These are phyloP conservation scores for Sinocyclocheilus anophthalmus DNA, from an alignment of 2,113 vertebrate genomes.

Conservation along the genomic window DNA sequence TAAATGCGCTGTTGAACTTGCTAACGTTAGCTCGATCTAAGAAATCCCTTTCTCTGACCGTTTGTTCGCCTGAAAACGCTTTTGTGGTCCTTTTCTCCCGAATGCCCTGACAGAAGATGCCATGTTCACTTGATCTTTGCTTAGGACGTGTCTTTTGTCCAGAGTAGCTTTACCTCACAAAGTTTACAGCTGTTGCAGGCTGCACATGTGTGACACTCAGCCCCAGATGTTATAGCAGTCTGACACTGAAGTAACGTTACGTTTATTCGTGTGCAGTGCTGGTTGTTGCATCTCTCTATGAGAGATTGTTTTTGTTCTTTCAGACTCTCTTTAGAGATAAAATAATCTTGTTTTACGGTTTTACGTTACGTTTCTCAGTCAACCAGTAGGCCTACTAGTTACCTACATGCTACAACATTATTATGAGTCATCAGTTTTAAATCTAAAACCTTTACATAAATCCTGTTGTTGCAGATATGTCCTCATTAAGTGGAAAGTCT, in stretches of 20 bases:
- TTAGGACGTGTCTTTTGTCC: neutral
- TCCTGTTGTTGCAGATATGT: conserved; percentile 59
- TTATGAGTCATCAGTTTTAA: neutral
- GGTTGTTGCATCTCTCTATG: neutral
- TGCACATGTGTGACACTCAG: neutral
- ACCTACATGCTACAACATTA: neutral
- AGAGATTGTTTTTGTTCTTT: neutral
- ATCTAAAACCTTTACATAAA: neutral
- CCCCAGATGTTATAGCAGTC: conserved; percentile 27
- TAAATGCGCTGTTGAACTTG: neutral
- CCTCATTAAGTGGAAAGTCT: conserved; percentile 64
- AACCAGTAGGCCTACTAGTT: neutral
- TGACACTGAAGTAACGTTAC: neutral
- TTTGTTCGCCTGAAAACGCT: neutral
- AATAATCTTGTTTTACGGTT: neutral
- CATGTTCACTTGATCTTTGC: neutral
- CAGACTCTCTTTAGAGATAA: neutral
- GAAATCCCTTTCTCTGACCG: neutral
- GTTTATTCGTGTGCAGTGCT: neutral
- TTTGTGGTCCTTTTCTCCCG: neutral
- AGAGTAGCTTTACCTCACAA: neutral
- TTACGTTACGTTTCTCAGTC: neutral
- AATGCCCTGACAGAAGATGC: neutral
- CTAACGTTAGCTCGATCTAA: neutral
- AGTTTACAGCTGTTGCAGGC: neutral